Evolutionary conservation across 2,113 vertebrate species (phyloP), one percentile per base, ranked within the genome.

Genomic region (Antennarius striatus): DNA sequence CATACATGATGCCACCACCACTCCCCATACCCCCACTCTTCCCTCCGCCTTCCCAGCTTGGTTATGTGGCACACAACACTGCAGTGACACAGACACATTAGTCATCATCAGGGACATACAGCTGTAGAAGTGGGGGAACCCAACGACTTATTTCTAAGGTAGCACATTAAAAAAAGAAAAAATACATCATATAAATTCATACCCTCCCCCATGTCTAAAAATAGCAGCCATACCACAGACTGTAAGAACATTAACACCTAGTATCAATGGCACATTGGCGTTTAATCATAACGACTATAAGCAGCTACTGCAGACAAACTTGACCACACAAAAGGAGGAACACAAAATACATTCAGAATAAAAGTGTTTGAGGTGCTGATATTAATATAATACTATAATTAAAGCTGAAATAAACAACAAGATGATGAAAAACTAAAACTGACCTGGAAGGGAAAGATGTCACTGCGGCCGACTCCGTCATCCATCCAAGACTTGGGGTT

Each of bases 401-500:
- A 51, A 5, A 57, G 39, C 0, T 16, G 22, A 53, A 28, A 57
- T 56, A 65, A 30, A 46, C 12, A 50, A 46, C 45, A 7, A 53
- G 45, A 53, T 15, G 0, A 55, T 63, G 14, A 45, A 14, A 60
- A 10, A 4, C 22, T 22, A 5, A 68, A 72, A 85, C 95, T 94
- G 88, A 98, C 98, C 97, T 98, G 97, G 84, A 99, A 99, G 77
- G 98, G 98, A 86, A 99, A 99, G 88, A 98, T 96, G 90, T 99
- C 98, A 62, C 92, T 94, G 88, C 98, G 93, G 59, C 95, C 94
- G 82, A 97, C 92, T 75, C 94, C 96, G 49, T 99, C 98, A 59
- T 99, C 98, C 93, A 99, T 97, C 98, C 98, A 99, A 3, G 98
- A 97, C 84, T 99, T 99, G 5, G 96, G 96, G 89, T 97, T 96